Evolutionary conservation across 2,888 invertebrate species (phyloP), one percentile per base, ranked within the genome.

Genomic region (Cheilosia variabilis): DNA sequence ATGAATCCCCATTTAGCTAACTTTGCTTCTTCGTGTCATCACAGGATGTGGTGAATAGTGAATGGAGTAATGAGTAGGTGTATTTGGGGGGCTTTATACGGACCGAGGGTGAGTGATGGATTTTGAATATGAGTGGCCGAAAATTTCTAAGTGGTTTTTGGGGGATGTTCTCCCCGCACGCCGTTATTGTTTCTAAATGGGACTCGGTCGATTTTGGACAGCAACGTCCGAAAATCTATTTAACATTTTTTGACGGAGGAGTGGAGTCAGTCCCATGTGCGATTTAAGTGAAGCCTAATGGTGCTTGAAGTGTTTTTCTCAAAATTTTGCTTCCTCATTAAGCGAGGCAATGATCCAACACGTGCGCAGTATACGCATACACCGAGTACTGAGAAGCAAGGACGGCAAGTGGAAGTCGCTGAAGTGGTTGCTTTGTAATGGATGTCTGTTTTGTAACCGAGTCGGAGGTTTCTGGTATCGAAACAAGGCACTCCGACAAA

Each of bases 61-160:
- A 10, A 41, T 53, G 43, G 62, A 31, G 55, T 17, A 19, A 1
- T 17, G 57, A 17, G 9, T 10, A 0, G 2, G 31, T 10, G 4
- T 13, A 37, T 37, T 3, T 1, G 37, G 13, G 4, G 1, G 24
- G 22, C 5, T 4, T 17, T 0, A 24, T 4, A 50, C 5, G 24
- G 22, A 31, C 13, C 13, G 37, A 37, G 37, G 37, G 37, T 37
- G 37, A 41, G 15, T 47, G 43, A 78, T 78, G 78, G 63, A 78
- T 71, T 78, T 78, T 78, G 57, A 79, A 79, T 79, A 79, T 71
- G 71, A 79, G 57, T 58, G 65, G 57, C 47, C 57, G 43, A 68
- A 60, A 62, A 62, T 19, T 47, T 37, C 52, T 79, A 79, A 79
- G 78, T 79, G 78, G 78, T 79, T 79, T 65, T 37, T 2, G 13